phyloP scores from a whole-genome alignment of 1,140 invertebrate genomes.

The Drosophila repletoides region DNA sequence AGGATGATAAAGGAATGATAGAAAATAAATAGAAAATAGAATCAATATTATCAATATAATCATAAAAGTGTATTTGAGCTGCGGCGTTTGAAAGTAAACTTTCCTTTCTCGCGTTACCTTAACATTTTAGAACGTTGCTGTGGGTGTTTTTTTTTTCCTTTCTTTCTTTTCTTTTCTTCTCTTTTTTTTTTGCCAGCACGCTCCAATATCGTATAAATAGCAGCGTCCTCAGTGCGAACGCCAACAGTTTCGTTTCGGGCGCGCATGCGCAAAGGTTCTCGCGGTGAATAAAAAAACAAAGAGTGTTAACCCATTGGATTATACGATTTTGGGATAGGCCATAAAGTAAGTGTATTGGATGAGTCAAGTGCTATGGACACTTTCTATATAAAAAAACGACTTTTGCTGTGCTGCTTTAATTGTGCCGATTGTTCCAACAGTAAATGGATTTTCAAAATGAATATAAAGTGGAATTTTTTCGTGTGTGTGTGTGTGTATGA shows the following conservation, averaged over 20 bases:
- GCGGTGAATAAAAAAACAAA: conserved; percentile 18
- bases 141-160: conserved; percentile 18
- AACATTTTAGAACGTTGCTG: conserved; percentile 45
- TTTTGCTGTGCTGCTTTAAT: conserved; percentile 15
- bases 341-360: conserved; percentile 52
- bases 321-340: conserved; percentile 11
- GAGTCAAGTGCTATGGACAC: conserved; percentile 28
- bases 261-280: conserved; percentile 53
- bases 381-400: conserved; percentile 35
- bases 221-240: conserved; percentile 44
- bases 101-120: conserved; percentile 24
- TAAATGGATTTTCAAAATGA: conserved; percentile 40
- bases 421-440: conserved; percentile 34
- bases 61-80: conserved; percentile 20
- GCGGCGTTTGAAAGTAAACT: conserved; percentile 2
- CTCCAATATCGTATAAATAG: conserved; percentile 66
- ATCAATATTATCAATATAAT: neutral
- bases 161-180: conserved; percentile 25
- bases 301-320: conserved; percentile 17
- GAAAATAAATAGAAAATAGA: neutral
- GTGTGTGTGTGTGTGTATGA: too few species aligned
- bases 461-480: conserved; percentile 48
- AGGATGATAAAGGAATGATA: neutral
- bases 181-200: conserved; percentile 27
- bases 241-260: conserved; percentile 64